Evolutionary conservation across 2,888 invertebrate genomes (phyloP).

Genomic region (Apantesis nais): DNA sequence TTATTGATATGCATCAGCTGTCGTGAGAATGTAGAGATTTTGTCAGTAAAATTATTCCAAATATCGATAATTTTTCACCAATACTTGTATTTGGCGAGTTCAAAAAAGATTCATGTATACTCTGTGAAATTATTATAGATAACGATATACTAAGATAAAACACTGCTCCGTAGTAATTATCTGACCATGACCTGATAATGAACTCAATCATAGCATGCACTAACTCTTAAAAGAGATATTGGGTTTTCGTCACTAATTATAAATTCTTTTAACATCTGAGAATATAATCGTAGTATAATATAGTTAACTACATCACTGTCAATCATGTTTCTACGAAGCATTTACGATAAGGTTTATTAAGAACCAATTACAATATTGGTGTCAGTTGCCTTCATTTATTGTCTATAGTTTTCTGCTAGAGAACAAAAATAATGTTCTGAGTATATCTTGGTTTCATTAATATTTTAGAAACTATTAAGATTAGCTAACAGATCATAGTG

Average conservation of each 20-base stretch:
- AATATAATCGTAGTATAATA: not conserved
- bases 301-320: conserved; percentile 9
- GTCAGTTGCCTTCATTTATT: conserved; percentile 10
- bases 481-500: not conserved
- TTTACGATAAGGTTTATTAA: conserved; percentile 9
- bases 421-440: not conserved
- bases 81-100: not conserved
- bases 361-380: conserved; percentile 3
- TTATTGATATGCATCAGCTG: not conserved
- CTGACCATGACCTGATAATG: conserved; percentile 18
- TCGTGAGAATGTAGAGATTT: not conserved
- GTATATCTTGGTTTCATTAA: not conserved
- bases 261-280: not conserved
- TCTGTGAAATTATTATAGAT: not conserved
- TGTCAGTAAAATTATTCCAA: not conserved
- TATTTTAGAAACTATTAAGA: not conserved
- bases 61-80: not conserved
- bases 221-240: not conserved
- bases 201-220: conserved; percentile 19
- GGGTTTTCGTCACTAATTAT: not conserved
- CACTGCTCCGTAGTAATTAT: not conserved
- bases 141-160: not conserved
- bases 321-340: conserved; percentile 1
- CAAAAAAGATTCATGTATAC: not conserved
- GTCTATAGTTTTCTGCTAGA: not conserved